These are phyloP conservation scores for Resseliella maxima DNA, from an alignment of 2,888 invertebrate genomes.

Conservation along the genomic window DNA sequence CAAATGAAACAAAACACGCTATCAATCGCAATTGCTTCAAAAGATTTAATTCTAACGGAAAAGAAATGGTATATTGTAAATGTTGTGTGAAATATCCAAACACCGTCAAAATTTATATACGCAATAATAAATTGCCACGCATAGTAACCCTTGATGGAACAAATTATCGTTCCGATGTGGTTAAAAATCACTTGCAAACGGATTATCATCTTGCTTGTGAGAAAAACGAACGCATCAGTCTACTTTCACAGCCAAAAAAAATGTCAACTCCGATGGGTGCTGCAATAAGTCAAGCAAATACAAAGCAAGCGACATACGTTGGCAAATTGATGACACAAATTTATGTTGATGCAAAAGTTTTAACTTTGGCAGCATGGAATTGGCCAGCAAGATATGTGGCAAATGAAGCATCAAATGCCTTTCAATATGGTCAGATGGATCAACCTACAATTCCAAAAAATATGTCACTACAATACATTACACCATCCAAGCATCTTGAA, in stretches of 20 bases:
- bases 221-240: neutral
- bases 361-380: neutral
- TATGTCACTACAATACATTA: neutral
- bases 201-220: neutral
- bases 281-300: neutral
- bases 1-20: too few relatives aligned
- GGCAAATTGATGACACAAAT: neutral
- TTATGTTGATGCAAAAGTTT: neutral
- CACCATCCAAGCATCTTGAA: neutral
- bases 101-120: neutral
- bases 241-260: neutral
- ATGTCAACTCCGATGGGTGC: neutral
- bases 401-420: neutral
- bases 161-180: neutral
- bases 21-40: too few relatives aligned
- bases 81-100: neutral
- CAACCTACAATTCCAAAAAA: neutral
- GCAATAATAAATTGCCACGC: neutral
- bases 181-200: neutral
- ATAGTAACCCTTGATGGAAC: neutral
- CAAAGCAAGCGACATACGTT: neutral
- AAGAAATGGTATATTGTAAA: too few relatives aligned
- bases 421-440: neutral
- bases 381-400: neutral
- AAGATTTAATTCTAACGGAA: too few relatives aligned